These are phyloP conservation scores for Podilymbus podiceps DNA, from an alignment of 2,113 vertebrate species.

Conservation along the genomic window DNA sequence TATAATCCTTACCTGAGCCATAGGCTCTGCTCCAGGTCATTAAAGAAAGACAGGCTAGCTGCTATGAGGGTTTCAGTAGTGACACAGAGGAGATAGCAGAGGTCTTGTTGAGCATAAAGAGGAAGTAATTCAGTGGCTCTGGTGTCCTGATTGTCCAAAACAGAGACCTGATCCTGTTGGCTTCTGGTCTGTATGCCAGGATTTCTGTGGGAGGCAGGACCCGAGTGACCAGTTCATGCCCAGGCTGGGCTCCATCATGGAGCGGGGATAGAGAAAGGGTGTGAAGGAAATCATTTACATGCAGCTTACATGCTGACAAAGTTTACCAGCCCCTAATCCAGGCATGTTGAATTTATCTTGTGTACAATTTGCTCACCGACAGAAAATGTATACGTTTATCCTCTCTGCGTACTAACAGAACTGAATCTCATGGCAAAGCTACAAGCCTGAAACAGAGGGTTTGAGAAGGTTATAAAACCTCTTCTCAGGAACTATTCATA, in stretches of 20 bases:
- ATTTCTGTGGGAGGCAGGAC: neutral
- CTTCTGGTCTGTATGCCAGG: neutral
- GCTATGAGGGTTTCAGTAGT: neutral
- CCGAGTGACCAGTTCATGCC: neutral
- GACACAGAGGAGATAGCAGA: neutral
- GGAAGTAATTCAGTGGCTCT: neutral
- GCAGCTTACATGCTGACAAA: neutral
- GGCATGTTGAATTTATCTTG: neutral
- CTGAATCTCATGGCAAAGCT: neutral
- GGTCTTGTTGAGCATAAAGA: neutral
- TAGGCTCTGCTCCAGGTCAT: neutral
- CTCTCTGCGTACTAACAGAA: neutral
- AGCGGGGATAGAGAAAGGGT: neutral
- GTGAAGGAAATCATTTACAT: rapidly evolving
- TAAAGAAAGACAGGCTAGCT: neutral
- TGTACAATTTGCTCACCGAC: neutral
- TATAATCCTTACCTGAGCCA: neutral
- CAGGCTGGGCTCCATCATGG: neutral
- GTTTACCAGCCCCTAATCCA: neutral
- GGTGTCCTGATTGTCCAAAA: neutral
- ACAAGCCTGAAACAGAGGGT: neutral
- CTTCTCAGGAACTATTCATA: neutral
- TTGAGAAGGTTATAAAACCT: neutral
- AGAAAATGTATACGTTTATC: neutral
- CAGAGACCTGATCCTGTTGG: neutral